Conservation (phyloP, 2,888 invertebrate species). For the Therioaphis trifolii region DNA sequence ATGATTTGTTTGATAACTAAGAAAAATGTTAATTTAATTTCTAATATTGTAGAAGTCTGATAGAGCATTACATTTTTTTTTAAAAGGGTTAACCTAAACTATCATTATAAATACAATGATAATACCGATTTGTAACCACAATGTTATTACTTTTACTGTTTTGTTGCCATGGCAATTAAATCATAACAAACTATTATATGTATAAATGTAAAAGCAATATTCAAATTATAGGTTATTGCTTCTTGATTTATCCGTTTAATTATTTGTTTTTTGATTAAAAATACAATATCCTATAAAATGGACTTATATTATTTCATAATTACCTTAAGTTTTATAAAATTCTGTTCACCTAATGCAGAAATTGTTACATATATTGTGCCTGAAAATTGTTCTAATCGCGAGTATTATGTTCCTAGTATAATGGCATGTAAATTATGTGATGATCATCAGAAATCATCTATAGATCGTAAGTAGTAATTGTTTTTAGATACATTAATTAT, state of each 20-base stretch:
- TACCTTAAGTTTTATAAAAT: constrained; percentile 31
- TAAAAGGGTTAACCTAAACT: neutral
- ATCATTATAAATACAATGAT: constrained; percentile 28
- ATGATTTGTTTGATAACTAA: constrained; percentile 6
- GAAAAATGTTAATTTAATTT: constrained; percentile 32
- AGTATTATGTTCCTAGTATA: constrained; percentile 43
- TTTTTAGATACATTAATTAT: neutral
- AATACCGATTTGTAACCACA: constrained; percentile 20
- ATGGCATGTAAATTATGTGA: constrained; percentile 33
- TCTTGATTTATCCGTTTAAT: constrained; percentile 26
- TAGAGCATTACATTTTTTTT: constrained; percentile 25
- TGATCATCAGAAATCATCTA: constrained; percentile 28
- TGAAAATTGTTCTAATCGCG: constrained; percentile 48
- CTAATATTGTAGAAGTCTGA: constrained; percentile 40
- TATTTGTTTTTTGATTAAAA: constrained; percentile 54
- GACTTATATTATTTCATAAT: constrained; percentile 31
- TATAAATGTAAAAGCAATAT: neutral
- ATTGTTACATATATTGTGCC: constrained; percentile 44
- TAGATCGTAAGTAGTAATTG: constrained; percentile 40
- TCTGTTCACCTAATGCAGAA: constrained; percentile 37
- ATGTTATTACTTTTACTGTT: constrained; percentile 30
- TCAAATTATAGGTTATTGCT: neutral
- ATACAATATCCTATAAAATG: constrained; percentile 4
- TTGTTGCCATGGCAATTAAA: constrained; percentile 54
- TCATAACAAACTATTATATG: constrained; percentile 44